Evolutionary conservation across 2,888 invertebrate species (phyloP).

Genomic region (Plutella xylostella): DNA sequence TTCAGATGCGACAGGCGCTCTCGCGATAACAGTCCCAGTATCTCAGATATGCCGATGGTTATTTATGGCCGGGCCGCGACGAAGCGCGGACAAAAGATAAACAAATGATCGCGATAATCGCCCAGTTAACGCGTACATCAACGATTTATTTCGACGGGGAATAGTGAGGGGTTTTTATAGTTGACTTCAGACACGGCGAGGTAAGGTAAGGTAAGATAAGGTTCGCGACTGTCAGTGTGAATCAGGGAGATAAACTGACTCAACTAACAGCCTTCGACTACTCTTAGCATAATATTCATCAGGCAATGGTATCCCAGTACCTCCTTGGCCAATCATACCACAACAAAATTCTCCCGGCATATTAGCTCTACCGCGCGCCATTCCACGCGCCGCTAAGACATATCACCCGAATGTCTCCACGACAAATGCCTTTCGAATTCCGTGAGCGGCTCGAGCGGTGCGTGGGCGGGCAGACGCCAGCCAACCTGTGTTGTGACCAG

Average conservation of each 20-base stretch:
- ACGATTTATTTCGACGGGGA: no score
- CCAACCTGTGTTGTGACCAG: slow-evolving; percentile 44
- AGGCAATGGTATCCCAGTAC: no score
- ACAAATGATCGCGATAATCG: slow-evolving; percentile 62
- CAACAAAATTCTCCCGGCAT: no score
- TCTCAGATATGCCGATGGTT: slow-evolving; percentile 57
- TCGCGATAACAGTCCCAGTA: slow-evolving; percentile 54
- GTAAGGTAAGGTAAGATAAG: no score
- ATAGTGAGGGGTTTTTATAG: no score
- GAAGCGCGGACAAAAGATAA: slow-evolving; percentile 53
- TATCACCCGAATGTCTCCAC: slow-evolving; percentile 19
- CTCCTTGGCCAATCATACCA: no score
- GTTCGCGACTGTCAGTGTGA: no score
- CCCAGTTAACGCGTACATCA: slow-evolving; percentile 26
- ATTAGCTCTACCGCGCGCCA: no score
- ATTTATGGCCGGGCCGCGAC: slow-evolving; percentile 53
- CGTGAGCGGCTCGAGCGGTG: slow-evolving; percentile 32
- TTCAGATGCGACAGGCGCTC: slow-evolving; percentile 50
- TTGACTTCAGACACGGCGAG: no score
- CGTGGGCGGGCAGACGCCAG: slow-evolving; percentile 48
- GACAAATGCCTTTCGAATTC: slow-evolving; percentile 67
- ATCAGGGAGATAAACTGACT: no score
- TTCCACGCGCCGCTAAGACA: neutral
- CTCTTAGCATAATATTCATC: no score
- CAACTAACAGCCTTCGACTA: no score